phyloP scores from a whole-genome alignment of 2,113 vertebrate genomes.

The Catharus minimus region DNA sequence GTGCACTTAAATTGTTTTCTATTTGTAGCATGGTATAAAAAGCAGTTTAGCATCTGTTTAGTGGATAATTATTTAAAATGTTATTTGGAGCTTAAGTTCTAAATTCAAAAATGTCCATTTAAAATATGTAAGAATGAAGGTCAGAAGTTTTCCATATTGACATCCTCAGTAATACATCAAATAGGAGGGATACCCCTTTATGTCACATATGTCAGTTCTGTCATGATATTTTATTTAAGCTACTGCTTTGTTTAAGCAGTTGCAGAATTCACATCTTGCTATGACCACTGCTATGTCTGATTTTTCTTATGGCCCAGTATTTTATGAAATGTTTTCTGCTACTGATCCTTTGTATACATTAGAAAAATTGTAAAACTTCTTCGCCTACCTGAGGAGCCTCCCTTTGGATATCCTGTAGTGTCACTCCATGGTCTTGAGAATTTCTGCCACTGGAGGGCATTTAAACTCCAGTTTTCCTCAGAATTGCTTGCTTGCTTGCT shows the following conservation, averaged over 20 bases:
- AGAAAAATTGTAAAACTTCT: neutral
- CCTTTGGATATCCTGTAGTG: neutral
- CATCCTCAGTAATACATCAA: neutral
- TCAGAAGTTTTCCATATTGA: neutral
- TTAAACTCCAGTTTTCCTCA: neutral
- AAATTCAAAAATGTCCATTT: neutral
- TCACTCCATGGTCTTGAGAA: neutral
- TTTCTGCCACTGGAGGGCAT: conserved; percentile 58
- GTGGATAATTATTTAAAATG: neutral
- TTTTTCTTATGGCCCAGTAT: neutral
- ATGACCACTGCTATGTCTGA: neutral
- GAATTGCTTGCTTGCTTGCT: neutral
- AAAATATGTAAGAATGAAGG: neutral
- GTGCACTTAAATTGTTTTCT: neutral
- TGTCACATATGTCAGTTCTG: neutral
- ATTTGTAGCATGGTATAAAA: neutral
- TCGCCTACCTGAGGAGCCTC: neutral
- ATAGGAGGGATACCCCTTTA: neutral
- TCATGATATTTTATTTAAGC: neutral
- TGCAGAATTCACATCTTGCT: neutral
- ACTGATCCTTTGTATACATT: neutral
- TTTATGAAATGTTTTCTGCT: neutral
- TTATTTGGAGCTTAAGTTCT: neutral
- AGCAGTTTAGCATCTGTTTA: neutral
- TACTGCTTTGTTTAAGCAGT: neutral